Conservation (phyloP, 2,888 invertebrate genomes). For the Drosophila multiciliata region DNA sequence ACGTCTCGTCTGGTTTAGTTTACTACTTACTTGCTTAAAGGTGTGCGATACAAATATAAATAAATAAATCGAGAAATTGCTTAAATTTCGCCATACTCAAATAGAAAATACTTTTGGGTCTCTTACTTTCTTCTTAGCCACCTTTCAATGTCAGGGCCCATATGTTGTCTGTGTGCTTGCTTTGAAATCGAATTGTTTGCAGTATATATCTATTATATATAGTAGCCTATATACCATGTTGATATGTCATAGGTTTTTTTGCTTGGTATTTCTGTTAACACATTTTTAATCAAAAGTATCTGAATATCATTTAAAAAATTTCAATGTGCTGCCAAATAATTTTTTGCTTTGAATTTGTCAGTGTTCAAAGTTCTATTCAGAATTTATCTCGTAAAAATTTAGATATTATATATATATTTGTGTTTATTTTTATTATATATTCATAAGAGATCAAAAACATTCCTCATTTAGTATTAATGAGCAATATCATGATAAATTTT, state of each 20-base stretch:
- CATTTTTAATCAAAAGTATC: constrained; percentile 39
- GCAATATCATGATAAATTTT: not conserved
- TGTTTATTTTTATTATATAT: not conserved
- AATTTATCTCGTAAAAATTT: not conserved
- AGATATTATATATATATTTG: not conserved
- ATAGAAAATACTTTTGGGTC: constrained; percentile 14
- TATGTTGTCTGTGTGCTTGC: constrained; percentile 16
- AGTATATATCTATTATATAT: not conserved
- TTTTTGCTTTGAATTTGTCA: constrained; percentile 1
- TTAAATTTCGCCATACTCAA: constrained; percentile 37
- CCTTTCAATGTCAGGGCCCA: constrained; percentile 62
- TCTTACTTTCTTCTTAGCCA: constrained; percentile 17
- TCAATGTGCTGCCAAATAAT: constrained; percentile 36
- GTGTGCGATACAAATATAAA: not conserved
- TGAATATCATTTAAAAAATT: constrained; percentile 41
- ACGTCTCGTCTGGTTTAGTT: constrained; percentile 39
- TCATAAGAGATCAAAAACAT: not conserved
- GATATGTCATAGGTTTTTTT: constrained; percentile 47
- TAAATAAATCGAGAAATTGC: constrained; percentile 24
- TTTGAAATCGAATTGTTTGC: constrained; percentile 17
- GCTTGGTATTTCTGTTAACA: constrained; percentile 9
- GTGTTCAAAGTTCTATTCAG: constrained; percentile 7
- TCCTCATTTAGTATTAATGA: not conserved
- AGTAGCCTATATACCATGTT: not conserved
- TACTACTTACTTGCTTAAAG: not conserved